Conservation (phyloP, 2,888 invertebrate species). For the Eupelmus urozonus region DNA sequence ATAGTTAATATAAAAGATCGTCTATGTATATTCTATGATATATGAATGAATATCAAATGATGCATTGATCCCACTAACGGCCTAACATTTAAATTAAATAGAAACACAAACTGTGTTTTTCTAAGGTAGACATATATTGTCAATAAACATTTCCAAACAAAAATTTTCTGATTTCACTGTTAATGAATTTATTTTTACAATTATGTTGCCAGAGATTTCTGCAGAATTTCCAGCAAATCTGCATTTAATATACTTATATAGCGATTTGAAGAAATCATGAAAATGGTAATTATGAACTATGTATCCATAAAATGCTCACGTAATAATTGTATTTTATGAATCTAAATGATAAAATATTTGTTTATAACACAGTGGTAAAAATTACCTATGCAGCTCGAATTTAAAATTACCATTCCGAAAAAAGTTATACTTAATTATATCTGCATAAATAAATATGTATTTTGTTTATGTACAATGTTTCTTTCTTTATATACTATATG, state of each 20-base stretch:
- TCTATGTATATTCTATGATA: slow-evolving; percentile 33
- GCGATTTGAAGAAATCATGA: background rate
- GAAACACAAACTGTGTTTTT: slow-evolving; percentile 29
- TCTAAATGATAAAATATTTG: background rate
- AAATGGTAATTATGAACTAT: background rate
- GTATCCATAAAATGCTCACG: background rate
- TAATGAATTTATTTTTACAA: slow-evolving; percentile 9
- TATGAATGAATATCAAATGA: slow-evolving; percentile 34
- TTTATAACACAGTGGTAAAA: background rate
- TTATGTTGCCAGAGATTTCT: slow-evolving; percentile 47
- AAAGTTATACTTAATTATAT: slow-evolving; percentile 18
- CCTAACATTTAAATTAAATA: slow-evolving; percentile 43
- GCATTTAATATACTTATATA: slow-evolving; percentile 8
- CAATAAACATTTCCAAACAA: slow-evolving; percentile 35
- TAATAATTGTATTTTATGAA: slow-evolving; percentile 19
- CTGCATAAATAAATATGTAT: slow-evolving; percentile 39
- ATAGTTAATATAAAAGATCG: slow-evolving; percentile 25
- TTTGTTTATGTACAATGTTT: slow-evolving; percentile 35
- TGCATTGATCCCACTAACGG: slow-evolving; percentile 50
- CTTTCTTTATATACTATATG: slow-evolving; percentile 5
- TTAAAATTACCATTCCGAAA: slow-evolving; percentile 17
- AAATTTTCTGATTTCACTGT: slow-evolving; percentile 20
- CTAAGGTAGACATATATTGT: slow-evolving; percentile 29
- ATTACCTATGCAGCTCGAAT: background rate
- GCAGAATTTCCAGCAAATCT: background rate